Percentiles rank a stretch among this genome's conserved stretches.
Conservation (phyloP, 2,797 vertebrate genomes). For the Malacoraja senta region DNA sequence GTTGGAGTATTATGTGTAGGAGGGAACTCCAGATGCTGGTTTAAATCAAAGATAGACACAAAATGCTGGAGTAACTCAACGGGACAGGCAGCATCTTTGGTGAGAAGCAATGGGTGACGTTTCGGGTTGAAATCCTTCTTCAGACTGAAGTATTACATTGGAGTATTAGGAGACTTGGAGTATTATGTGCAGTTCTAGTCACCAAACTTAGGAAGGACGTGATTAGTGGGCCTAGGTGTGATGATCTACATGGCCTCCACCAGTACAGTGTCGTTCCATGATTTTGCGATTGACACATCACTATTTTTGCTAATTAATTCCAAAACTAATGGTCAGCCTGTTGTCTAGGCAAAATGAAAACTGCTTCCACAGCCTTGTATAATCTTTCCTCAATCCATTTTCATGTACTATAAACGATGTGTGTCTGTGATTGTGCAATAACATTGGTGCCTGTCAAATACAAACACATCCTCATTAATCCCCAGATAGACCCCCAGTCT, state of each 20-base stretch:
- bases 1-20: too few relatives aligned
- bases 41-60: too few relatives aligned
- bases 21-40: too few relatives aligned
- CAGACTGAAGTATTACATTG: too few relatives aligned
- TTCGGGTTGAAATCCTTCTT: too few relatives aligned
- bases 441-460: background rate
- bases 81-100: too few relatives aligned
- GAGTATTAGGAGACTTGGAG: background rate
- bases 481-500: background rate
- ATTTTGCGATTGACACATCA: background rate
- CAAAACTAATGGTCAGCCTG: background rate
- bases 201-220: background rate
- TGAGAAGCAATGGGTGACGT: too few relatives aligned
- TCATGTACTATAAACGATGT: background rate
- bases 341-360: background rate
- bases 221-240: background rate
- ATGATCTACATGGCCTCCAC: background rate
- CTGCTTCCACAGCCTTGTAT: background rate
- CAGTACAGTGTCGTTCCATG: background rate
- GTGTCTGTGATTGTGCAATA: background rate
- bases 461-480: slow-evolving; percentile 1
- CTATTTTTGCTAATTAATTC: background rate
- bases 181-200: background rate
- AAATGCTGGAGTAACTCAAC: too few relatives aligned
- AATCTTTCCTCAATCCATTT: background rate